Evolutionary conservation across 2,888 invertebrate genomes (phyloP), one percentile per base, ranked within the genome.

Genomic region (Agrilus biguttatus): DNA sequence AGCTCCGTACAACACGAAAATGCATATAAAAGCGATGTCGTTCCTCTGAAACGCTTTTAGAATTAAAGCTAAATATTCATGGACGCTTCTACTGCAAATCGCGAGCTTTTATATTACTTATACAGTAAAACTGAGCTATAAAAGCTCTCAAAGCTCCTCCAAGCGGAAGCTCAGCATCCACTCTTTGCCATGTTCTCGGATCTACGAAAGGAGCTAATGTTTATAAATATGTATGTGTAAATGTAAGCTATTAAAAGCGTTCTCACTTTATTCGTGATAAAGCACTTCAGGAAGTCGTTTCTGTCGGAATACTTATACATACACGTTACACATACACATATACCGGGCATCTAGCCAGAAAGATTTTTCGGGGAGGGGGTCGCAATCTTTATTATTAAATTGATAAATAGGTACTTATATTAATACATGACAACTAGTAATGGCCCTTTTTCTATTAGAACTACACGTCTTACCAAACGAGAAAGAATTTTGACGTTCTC

Each of bases 61-160:
- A 65, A 65, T 65, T 64, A 64, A 59, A 62, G 61, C 63, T 66
- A 65, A 66, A 66, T 66, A 66, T 66, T 66, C 65, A 66, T 66
- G 65, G 62, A 57, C 61, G 28, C 28, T 28, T 28, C 28, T 60
- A 62, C 63, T 64, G 65, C 64, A 65, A 66, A 66, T 66, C 65
- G 65, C 57, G 60, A 62, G 66, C 66, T 65, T 66, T 65, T 66
- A 65, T 66, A 65, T 65, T 63, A 65, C 65, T 66, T 66, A 66
- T 63, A 66, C 62, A 61, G 48, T 48, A 48, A 48, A 48, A 48
- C 53, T 63, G 63, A 55, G 62, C 62, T 60, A 62, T 65, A 63
- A 65, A 65, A 63, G 65, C 63, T 62, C 60, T 61, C 62, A 52
- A 59, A 59, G 59, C 61, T 56, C 56, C 53, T 51, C 51, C 49